Evolutionary conservation across 1,140 invertebrate genomes (phyloP).

Genomic region (Drosophila mauritiana): DNA sequence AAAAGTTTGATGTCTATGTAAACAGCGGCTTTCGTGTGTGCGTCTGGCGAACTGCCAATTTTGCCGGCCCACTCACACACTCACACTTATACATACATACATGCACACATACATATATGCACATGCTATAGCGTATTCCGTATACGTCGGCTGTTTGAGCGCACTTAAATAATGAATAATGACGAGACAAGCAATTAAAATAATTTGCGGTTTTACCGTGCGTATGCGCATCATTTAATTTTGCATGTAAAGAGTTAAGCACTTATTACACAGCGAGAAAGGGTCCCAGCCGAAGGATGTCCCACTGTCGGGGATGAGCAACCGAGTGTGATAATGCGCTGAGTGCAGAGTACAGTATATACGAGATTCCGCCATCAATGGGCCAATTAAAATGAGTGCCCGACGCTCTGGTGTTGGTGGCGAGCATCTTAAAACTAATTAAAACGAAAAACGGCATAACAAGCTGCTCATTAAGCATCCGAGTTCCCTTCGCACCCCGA

Average conservation of each 20-base stretch:
- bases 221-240: slow-evolving; percentile 85
- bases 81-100: background rate
- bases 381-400: slow-evolving; percentile 76
- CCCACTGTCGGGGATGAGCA: too few relatives aligned
- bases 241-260: slow-evolving; percentile 81
- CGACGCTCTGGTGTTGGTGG: slow-evolving; percentile 65
- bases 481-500: slow-evolving; percentile 10
- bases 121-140: slow-evolving; percentile 46
- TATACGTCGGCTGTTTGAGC: slow-evolving; percentile 70
- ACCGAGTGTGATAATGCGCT: background rate
- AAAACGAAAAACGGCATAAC: slow-evolving; percentile 82
- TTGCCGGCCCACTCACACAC: slow-evolving; percentile 50
- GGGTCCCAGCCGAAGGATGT: background rate
- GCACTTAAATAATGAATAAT: slow-evolving; percentile 85
- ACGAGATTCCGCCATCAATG: slow-evolving; percentile 62
- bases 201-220: slow-evolving; percentile 84
- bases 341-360: background rate
- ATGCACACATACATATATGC: background rate
- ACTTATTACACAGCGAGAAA: slow-evolving; percentile 75
- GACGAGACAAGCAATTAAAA: slow-evolving; percentile 85
- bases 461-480: slow-evolving; percentile 82
- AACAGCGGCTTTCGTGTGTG: slow-evolving; percentile 70
- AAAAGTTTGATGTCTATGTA: slow-evolving; percentile 81
- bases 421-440: slow-evolving; percentile 83
- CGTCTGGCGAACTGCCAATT: slow-evolving; percentile 46